phyloP scores from a whole-genome alignment of 2,888 invertebrate species.

The Platerodrilus igneus region DNA sequence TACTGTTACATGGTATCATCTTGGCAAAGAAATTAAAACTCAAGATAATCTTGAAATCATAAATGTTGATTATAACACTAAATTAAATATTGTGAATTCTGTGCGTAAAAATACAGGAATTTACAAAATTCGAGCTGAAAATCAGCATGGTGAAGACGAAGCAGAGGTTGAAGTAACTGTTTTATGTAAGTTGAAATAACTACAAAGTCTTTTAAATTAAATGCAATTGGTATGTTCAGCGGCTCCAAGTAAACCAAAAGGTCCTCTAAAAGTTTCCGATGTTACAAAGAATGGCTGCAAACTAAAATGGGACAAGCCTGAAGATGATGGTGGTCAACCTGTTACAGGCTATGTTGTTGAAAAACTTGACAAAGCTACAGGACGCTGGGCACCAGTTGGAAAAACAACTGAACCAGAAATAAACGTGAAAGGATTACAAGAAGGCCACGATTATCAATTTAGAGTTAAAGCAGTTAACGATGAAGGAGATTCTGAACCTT shows the following conservation, averaged over 20 bases:
- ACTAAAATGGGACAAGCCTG: slow-evolving; percentile 89
- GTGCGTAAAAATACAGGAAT: slow-evolving; percentile 81
- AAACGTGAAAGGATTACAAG: slow-evolving; percentile 84
- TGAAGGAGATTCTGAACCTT: slow-evolving; percentile 90
- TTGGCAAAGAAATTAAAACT: slow-evolving; percentile 68
- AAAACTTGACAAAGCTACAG: slow-evolving; percentile 87
- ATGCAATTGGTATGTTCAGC: slow-evolving; percentile 48
- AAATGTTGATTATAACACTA: slow-evolving; percentile 88
- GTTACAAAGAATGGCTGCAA: slow-evolving; percentile 88
- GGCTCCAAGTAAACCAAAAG: slow-evolving; percentile 81
- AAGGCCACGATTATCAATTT: slow-evolving; percentile 91
- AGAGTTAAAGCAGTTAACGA: slow-evolving; percentile 91
- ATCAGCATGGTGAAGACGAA: slow-evolving; percentile 87
- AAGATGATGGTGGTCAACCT: slow-evolving; percentile 92
- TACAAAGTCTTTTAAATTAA: slow-evolving; percentile 4
- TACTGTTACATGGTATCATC: slow-evolving; percentile 84
- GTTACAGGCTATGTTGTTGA: slow-evolving; percentile 90
- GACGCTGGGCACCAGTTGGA: slow-evolving; percentile 91
- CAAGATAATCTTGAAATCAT: slow-evolving; percentile 70
- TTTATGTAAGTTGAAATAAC: slow-evolving; percentile 57
- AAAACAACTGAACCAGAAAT: slow-evolving; percentile 81
- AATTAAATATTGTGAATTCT: slow-evolving; percentile 73
- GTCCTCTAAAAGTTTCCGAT: slow-evolving; percentile 83
- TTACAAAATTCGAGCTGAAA: slow-evolving; percentile 85
- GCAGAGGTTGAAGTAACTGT: slow-evolving; percentile 93